phyloP scores from a whole-genome alignment of 2,797 vertebrate species.

The Setipinna tenuifilis region DNA sequence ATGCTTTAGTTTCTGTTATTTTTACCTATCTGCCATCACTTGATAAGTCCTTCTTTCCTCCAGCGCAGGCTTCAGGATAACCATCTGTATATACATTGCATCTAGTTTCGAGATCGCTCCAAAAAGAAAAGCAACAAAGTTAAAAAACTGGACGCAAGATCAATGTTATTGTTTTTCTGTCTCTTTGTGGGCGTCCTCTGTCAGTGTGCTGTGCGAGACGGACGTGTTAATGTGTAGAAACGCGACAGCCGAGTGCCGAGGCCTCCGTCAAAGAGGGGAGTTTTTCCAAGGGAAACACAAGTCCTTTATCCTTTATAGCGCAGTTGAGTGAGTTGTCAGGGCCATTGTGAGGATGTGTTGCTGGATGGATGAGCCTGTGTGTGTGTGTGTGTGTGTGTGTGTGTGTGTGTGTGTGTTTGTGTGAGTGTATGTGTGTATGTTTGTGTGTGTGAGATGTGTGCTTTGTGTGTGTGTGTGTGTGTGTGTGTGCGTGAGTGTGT shows the following conservation, averaged over 20 bases:
- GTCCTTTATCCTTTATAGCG: background rate
- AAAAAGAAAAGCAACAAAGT: background rate
- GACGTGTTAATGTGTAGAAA: slow-evolving; percentile 23
- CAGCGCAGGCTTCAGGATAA: background rate
- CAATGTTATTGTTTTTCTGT: slow-evolving; percentile 12
- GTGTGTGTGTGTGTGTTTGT: no score
- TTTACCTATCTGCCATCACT: background rate
- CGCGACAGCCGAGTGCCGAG: background rate
- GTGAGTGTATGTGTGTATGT: background rate
- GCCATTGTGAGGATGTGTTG: slow-evolving; percentile 17
- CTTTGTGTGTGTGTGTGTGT: no score
- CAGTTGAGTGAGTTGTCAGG: background rate
- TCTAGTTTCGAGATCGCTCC: slow-evolving; percentile 8
- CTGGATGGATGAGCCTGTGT: background rate
- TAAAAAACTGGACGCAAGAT: background rate
- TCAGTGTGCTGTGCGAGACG: background rate
- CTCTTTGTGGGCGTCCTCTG: background rate
- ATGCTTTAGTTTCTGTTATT: background rate
- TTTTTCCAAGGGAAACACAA: slow-evolving; percentile 12
- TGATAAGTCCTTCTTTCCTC: background rate
- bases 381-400: no score
- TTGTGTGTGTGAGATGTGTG: no score
- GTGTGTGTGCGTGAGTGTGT: no score
- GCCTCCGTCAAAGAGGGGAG: background rate
- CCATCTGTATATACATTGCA: background rate